Conservation (phyloP, 2,113 vertebrate genomes). For the Irena cyanogastra region DNA sequence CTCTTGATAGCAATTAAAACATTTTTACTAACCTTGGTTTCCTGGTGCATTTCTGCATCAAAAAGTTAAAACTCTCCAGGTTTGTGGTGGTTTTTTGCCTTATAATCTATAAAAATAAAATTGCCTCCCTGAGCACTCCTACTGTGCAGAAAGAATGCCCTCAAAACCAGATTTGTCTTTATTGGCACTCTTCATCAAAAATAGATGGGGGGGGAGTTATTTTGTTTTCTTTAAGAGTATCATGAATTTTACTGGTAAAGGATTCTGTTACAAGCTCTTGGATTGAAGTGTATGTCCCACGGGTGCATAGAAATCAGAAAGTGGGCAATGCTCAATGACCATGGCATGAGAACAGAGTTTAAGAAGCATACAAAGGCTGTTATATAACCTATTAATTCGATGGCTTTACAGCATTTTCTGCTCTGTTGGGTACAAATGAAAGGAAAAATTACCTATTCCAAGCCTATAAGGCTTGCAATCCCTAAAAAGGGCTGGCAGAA, state of each 20-base stretch:
- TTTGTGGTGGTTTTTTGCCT: not conserved
- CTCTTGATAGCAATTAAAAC: not conserved
- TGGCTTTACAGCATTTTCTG: conserved; percentile 31
- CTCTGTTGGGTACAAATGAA: conserved; percentile 40
- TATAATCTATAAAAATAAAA: not conserved
- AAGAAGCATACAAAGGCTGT: not conserved
- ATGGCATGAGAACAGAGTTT: not conserved
- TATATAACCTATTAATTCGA: conserved; percentile 39
- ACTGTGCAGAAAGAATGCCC: not conserved
- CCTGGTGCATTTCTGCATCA: not conserved
- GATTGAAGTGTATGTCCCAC: not conserved
- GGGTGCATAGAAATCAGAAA: not conserved
- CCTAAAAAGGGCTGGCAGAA: conserved; percentile 3
- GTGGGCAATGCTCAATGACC: not conserved
- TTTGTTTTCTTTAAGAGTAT: not conserved
- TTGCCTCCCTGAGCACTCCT: not conserved
- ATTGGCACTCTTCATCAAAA: not conserved
- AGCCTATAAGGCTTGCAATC: not conserved
- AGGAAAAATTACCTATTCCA: conserved; percentile 42
- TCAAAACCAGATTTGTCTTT: not conserved
- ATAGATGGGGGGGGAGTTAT: accelerated
- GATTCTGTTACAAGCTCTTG: not conserved
- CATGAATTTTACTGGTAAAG: not conserved
- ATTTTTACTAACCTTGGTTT: not conserved
- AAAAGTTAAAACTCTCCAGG: not conserved